These are phyloP conservation scores for Dasypogon diadema DNA, from an alignment of 2,888 invertebrate genomes.

Conservation along the genomic window DNA sequence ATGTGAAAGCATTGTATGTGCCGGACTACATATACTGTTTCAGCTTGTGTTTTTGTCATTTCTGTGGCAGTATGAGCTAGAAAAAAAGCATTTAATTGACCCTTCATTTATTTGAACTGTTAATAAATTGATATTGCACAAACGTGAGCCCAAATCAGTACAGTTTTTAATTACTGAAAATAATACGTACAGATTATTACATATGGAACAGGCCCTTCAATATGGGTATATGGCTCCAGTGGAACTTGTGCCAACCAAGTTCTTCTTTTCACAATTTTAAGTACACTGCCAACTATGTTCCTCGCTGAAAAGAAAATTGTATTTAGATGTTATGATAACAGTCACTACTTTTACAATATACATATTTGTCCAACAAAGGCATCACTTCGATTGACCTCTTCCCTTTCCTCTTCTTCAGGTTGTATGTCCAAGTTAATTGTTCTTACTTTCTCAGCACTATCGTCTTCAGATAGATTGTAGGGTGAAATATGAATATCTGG, in stretches of 20 bases:
- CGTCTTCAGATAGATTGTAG: not conserved
- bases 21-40: conserved; percentile 69
- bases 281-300: conserved; percentile 61
- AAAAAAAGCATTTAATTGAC: too few relatives aligned
- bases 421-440: not conserved
- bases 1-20: conserved; percentile 71
- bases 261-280: conserved; percentile 64
- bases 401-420: conserved; percentile 56
- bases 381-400: conserved; percentile 60
- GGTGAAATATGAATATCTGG: not conserved
- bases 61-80: conserved; percentile 71
- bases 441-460: not conserved
- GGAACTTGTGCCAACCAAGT: conserved; percentile 71
- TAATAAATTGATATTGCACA: too few relatives aligned
- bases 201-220: conserved; percentile 67
- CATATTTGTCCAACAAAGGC: conserved; percentile 62
- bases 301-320: conserved; percentile 58
- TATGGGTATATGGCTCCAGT: conserved; percentile 62
- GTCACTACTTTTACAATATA: conserved; percentile 53
- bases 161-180: too few relatives aligned
- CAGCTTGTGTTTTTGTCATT: conserved; percentile 68
- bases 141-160: too few relatives aligned
- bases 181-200: conserved; percentile 70
- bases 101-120: too few relatives aligned
- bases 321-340: not conserved